Base-by-base conservation (phyloP, 2,113 vertebrate species). In the Siniperca knerii region DNA sequence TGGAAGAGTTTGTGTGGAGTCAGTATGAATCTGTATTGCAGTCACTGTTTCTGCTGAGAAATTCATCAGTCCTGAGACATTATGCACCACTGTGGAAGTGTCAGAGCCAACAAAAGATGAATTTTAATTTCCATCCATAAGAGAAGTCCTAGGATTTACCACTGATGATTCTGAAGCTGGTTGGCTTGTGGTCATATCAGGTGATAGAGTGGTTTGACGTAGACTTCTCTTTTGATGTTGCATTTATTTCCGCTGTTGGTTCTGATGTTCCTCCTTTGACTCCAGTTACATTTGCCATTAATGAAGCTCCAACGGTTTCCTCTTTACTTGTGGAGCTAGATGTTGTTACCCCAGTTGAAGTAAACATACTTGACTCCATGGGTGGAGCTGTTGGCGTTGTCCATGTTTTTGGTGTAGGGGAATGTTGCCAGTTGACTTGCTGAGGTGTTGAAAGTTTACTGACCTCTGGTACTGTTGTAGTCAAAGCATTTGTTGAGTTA, bases 1-100 rank as follows among this genome's bases (percentile, higher is more conserved):
- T 67, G 62, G 29, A 65, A 65, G 16, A 62, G 21, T 44, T 42
- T 77, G 64, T 44, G n/a, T 79, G 5, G 57, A 42, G 33, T 62
- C 55, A 29, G 33, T 13, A 10, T 52, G 11, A 40, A 48, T 52
- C 16, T 79, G 29, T 71, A 23, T 20, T 62, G 2, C 33, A 42
- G 68, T 72, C 16, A 29, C 13, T 8, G 21, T 44, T 62, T 16
- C 54, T 42, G 23, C 4, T 29, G 57, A 52, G 33, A 21, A 70
- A 44, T 60, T 46, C 2, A 16, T 57, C 20, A 23, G 40, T 48
- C 13, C 25, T 62, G 79, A 35, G 18, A 44, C 20, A 42, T 23
- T 33, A 10, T 33, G n/a, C 18, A 54, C 69, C 57, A 64, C 2
- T 62, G 33, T 52, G 8, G 77, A 29, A 71, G 23, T 40, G 11